Evolutionary conservation across 2,888 invertebrate genomes (phyloP), one percentile per base, ranked within the genome.

Genomic region (Lathronympha strigana): DNA sequence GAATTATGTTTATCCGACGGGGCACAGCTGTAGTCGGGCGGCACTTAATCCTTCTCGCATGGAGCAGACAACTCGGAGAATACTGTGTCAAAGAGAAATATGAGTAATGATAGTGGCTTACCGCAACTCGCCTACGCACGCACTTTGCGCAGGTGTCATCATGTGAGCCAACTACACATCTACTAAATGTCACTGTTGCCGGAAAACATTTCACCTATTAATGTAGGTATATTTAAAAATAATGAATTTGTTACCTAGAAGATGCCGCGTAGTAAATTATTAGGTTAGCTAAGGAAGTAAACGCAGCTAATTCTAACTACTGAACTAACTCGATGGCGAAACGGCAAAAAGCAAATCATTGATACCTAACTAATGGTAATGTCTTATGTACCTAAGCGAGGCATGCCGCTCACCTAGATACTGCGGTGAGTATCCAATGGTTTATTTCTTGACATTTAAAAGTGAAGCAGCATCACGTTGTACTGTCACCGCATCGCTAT

Each of bases 1-100:
- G 83, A 85, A 85, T 88, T 85, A 86, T 85, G 85, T 86, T 86
- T 83, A 87, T 84, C 83, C 84, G 81, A 81, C 85, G 84, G 80
- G 81, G 77, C 86, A 77, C 88, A 87, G 85, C 83, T 87, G 88
- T 76, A 80, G 74, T 71, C 72, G 77, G 78, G 77, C 76, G 79
- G 79, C 78, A 80, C 79, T 83, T 86, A 88, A 87, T 86, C 84
- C 85, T 76, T 72, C 81, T 75, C 79, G 78, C 74, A 76, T 76
- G 77, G 74, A 73, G 79, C 71, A 72, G 81, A 81, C 80, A 66
- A 66, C 80, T 77, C 73, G 69, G 73, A 74, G 77, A 77, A 79
- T 72, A 76, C 76, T 76, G 76, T 66, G 79, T 82, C 81, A 82
- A 81, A 82, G 80, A 53, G 76, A 80, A 82, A 80, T 80, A 80